These are phyloP conservation scores for Fistularia tabacaria DNA, from an alignment of 2,797 vertebrate genomes.

Conservation along the genomic window DNA sequence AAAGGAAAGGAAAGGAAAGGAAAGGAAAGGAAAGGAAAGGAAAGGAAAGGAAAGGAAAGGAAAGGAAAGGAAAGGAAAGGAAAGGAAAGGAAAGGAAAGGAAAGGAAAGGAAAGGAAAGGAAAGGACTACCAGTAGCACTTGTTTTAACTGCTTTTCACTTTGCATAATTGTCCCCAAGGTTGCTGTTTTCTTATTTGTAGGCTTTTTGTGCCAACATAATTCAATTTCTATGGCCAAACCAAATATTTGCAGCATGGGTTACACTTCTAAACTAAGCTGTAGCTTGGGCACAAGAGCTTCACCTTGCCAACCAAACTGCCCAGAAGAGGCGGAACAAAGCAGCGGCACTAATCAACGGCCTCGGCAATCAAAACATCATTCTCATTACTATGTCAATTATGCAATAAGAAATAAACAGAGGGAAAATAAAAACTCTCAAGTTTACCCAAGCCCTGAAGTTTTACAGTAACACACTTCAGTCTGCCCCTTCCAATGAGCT, in stretches of 20 bases:
- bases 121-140: slow-evolving; percentile 77
- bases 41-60: slow-evolving; percentile 63
- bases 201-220: slow-evolving; percentile 74
- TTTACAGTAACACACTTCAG: slow-evolving; percentile 17
- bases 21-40: slow-evolving; percentile 1
- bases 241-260: slow-evolving; percentile 79
- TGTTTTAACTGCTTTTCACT: slow-evolving; percentile 71
- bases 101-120: slow-evolving; percentile 12
- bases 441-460: slow-evolving; percentile 8
- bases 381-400: neutral
- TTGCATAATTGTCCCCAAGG: slow-evolving; percentile 78
- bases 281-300: slow-evolving; percentile 56
- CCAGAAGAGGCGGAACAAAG: slow-evolving; percentile 52
- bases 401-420: slow-evolving; percentile 15
- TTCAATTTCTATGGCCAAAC: slow-evolving; percentile 74
- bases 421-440: slow-evolving; percentile 16
- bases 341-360: slow-evolving; percentile 48
- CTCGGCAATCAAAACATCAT: slow-evolving; percentile 21
- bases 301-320: slow-evolving; percentile 36
- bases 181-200: slow-evolving; percentile 73
- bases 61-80: slow-evolving; percentile 6
- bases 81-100: slow-evolving; percentile 2
- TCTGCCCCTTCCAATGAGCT: slow-evolving; percentile 37
- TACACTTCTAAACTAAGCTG: slow-evolving; percentile 73
- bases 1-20: slow-evolving; percentile 3